Base-by-base conservation (phyloP, 2,888 invertebrate species). In the Lysandra bellargus region DNA sequence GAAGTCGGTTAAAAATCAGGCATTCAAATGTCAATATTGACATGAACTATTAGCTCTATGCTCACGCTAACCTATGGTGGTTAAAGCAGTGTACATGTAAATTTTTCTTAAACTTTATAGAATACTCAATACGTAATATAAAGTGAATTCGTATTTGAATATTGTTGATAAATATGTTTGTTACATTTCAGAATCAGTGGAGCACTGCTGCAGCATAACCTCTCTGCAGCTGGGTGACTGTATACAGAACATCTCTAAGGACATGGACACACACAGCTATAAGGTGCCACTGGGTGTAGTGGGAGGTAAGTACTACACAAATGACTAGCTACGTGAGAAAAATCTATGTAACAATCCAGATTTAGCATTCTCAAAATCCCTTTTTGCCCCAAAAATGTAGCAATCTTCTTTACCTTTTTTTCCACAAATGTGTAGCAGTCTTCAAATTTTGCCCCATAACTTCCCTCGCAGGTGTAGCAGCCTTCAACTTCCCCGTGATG, bases 401-500 rank as follows among this genome's bases (percentile, higher is more conserved):
- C 23, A 23, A 23, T 23, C 23, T 23, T 23, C 23, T 23, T 23
- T 23, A 23, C 23, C 23, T 23, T 23, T 23, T 23, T 23, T 23
- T 23, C 23, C 23, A 23, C 23, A 23, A 23, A 23, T 23, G 23
- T 23, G 23, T 17, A 57, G 57, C 57, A 61, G 9, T 23, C 1
- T 64, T 64, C 30, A 30, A 30, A 53, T 73, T 17, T 33, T 14
- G 40, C 23, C 23, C 30, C 37, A 75, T 74, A 23, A 33, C 4
- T 73, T 74, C 30, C 30, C 61, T 23, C 23, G 5, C 97, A 86
- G 99, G 99, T 78, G 98, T 99, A 85, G 98, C 98, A n/a, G 99
- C 99, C 0, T 99, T 99, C 91, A 99, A 99, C 92, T 99, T 99
- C 92, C 99, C 99, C 0, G 99, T 99, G 53, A 99, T 99, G 99